Conservation (phyloP, 2,797 vertebrate genomes). For the Enteromius afrohamiltoni region DNA sequence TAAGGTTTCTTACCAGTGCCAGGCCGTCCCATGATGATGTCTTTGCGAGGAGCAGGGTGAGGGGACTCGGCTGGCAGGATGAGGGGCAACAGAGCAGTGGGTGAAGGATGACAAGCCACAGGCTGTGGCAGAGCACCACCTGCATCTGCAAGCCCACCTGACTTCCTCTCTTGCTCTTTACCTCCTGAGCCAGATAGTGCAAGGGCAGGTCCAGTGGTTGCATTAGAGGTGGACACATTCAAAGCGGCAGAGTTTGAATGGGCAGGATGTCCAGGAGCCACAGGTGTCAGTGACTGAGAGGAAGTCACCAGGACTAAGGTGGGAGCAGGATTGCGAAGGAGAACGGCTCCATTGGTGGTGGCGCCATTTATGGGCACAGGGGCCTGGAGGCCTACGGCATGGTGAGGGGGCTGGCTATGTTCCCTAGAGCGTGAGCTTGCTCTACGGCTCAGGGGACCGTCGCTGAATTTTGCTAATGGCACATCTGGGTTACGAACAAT, state of each 20-base stretch:
- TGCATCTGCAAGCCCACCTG: conserved; percentile 76
- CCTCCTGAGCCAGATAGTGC: conserved; percentile 73
- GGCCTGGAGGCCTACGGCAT: conserved; percentile 75
- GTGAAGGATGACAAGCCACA: conserved; percentile 91
- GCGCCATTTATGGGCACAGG: conserved; percentile 86
- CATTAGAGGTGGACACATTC: conserved; percentile 62
- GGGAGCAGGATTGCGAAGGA: conserved; percentile 77
- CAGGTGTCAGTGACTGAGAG: conserved; percentile 74
- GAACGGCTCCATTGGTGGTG: conserved; percentile 78
- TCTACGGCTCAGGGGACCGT: conserved; percentile 73
- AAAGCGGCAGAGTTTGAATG: conserved; percentile 67
- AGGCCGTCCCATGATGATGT: conserved; percentile 94
- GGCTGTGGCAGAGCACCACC: conserved; percentile 82
- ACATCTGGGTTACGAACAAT: conserved; percentile 93
- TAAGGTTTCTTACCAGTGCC: conserved; percentile 72
- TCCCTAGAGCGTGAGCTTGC: conserved; percentile 73
- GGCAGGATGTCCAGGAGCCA: conserved; percentile 66
- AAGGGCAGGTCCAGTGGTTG: conserved; percentile 62
- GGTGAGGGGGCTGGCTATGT: conserved; percentile 72
- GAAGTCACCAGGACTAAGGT: conserved; percentile 81
- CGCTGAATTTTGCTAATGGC: conserved; percentile 79
- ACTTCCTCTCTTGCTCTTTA: conserved; percentile 76
- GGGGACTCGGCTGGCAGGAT: conserved; percentile 89
- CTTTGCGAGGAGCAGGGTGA: conserved; percentile 90
- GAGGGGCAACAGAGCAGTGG: conserved; percentile 89